Evolutionary conservation across 2,888 invertebrate species (phyloP).

Genomic region (Falcaria lacertinaria): DNA sequence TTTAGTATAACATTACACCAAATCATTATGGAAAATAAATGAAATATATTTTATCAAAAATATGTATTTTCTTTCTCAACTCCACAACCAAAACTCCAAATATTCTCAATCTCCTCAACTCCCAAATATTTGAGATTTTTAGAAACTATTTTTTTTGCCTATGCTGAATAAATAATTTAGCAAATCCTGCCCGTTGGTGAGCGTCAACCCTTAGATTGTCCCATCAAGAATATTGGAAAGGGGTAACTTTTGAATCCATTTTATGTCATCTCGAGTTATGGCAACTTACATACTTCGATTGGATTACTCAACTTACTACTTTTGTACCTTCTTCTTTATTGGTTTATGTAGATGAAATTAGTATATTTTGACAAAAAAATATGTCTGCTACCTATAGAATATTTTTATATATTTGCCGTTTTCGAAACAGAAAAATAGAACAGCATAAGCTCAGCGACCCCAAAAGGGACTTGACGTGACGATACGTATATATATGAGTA

Average conservation of each 20-base stretch:
- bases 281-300: constrained; percentile 6
- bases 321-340: neutral
- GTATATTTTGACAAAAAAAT: neutral
- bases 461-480: no score
- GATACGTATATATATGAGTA: no score
- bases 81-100: no score
- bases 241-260: constrained; percentile 27
- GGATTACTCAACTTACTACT: constrained; percentile 2
- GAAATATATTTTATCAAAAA: constrained; percentile 15
- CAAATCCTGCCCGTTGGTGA: neutral
- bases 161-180: neutral
- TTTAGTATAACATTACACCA: constrained; percentile 65
- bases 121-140: no score
- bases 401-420: no score
- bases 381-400: no score
- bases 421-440: no score
- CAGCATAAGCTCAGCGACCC: no score
- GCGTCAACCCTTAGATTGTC: neutral
- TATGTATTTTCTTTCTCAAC: neutral
- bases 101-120: no score
- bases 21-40: constrained; percentile 21
- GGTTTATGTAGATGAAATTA: neutral
- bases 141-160: neutral
- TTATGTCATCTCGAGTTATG: constrained; percentile 22
- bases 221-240: constrained; percentile 23